A percentile compares a stretch with the other conserved stretches of the same genome.
Evolutionary conservation across 2,113 vertebrate genomes (phyloP).

Genomic region (Percopsis transmontana): DNA sequence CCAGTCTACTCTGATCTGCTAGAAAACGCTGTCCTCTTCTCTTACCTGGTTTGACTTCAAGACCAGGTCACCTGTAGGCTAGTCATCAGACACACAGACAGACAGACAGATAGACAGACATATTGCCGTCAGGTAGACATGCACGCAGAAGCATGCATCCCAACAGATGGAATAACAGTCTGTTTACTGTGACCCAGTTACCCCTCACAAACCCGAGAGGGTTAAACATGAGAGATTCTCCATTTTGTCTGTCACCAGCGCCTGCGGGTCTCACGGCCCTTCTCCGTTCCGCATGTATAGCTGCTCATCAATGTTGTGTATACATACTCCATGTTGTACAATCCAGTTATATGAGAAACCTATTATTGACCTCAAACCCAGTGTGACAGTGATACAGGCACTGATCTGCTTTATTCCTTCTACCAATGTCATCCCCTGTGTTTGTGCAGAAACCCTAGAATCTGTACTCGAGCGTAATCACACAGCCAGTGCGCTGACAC

Average conservation of each 20-base stretch:
- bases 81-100: constrained; percentile 31
- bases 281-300: background rate
- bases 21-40: background rate
- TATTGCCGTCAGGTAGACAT: constrained; percentile 24
- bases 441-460: background rate
- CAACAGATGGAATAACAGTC: constrained; percentile 22
- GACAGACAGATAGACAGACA: constrained; percentile 29
- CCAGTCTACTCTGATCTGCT: background rate
- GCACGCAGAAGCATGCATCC: constrained; percentile 7
- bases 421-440: background rate
- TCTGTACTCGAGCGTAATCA: background rate
- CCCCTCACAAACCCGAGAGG: constrained; percentile 1
- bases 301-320: background rate
- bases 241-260: constrained; percentile 1
- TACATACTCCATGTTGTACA: background rate
- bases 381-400: background rate
- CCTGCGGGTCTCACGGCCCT: background rate
- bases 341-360: background rate
- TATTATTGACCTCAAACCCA: background rate
- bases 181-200: constrained; percentile 26
- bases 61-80: constrained; percentile 51
- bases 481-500: background rate
- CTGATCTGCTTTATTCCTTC: background rate
- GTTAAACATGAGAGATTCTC: constrained; percentile 12
- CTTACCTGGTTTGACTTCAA: constrained; percentile 13